Evolutionary conservation across 2,888 invertebrate species (phyloP).

Genomic region (Cinara cedri): DNA sequence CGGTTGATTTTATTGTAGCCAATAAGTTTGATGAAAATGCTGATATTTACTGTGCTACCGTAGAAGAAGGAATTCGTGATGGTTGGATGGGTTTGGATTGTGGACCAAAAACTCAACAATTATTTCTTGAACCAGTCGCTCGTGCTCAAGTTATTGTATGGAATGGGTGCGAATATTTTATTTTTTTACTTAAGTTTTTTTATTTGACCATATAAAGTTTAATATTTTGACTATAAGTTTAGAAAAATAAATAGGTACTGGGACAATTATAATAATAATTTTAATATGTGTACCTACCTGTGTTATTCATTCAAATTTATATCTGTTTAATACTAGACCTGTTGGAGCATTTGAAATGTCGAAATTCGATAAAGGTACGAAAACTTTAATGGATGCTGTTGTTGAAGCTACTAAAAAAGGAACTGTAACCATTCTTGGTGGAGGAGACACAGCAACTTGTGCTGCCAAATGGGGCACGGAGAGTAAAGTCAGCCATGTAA

Average conservation of each 20-base stretch:
- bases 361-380: constrained; percentile 90
- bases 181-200: no score
- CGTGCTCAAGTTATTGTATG: constrained; percentile 96
- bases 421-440: constrained; percentile 85
- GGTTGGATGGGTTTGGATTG: constrained; percentile 95
- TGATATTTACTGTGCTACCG: constrained; percentile 74
- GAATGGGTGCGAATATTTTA: constrained; percentile 80
- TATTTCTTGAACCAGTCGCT: constrained; percentile 80
- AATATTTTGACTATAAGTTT: not conserved
- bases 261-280: no score
- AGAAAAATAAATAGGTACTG: not conserved
- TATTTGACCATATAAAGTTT: no score
- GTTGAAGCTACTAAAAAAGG: constrained; percentile 86
- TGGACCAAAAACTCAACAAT: constrained; percentile 82
- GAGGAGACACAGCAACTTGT: constrained; percentile 92
- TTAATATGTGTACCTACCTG: no score
- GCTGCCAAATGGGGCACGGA: constrained; percentile 96
- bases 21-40: constrained; percentile 97
- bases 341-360: constrained; percentile 98
- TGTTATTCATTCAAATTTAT: not conserved
- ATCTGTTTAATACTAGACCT: constrained; percentile 70
- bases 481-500: constrained; percentile 92
- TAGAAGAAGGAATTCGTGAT: constrained; percentile 86
- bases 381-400: constrained; percentile 91
- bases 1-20: constrained; percentile 92